phyloP scores from a whole-genome alignment of 2,888 invertebrate genomes.

The Theodoxus fluviatilis region DNA sequence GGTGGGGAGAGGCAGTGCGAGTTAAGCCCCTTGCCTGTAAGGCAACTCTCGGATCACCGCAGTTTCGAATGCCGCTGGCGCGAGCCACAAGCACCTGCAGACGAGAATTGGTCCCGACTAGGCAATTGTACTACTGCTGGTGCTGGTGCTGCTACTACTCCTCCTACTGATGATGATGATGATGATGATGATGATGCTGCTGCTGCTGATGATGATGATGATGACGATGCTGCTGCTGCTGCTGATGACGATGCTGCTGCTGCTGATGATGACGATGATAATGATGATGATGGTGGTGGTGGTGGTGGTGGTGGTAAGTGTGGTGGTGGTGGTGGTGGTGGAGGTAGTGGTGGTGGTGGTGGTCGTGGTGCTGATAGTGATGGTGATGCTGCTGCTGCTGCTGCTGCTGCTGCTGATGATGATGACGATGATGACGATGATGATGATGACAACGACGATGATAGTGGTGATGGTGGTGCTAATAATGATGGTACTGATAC shows the following conservation, averaged over 20 bases:
- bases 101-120: too few relatives aligned
- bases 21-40: too few relatives aligned
- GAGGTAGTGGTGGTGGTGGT: neutral
- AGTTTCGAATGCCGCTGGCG: too few relatives aligned
- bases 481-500: neutral
- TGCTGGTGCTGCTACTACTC: neutral
- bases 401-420: neutral
- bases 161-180: neutral
- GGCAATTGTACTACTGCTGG: neutral
- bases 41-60: too few relatives aligned
- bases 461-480: neutral
- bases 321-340: neutral
- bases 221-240: neutral
- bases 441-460: neutral
- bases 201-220: neutral
- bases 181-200: neutral
- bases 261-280: too few relatives aligned
- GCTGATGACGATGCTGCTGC: too few relatives aligned
- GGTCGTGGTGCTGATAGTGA: neutral
- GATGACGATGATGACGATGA: neutral
- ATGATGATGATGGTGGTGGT: neutral
- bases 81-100: too few relatives aligned
- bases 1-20: too few relatives aligned
- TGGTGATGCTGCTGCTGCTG: neutral
- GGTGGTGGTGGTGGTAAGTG: neutral